phyloP scores from a whole-genome alignment of 2,113 vertebrate genomes.

The Nanorana parkeri region DNA sequence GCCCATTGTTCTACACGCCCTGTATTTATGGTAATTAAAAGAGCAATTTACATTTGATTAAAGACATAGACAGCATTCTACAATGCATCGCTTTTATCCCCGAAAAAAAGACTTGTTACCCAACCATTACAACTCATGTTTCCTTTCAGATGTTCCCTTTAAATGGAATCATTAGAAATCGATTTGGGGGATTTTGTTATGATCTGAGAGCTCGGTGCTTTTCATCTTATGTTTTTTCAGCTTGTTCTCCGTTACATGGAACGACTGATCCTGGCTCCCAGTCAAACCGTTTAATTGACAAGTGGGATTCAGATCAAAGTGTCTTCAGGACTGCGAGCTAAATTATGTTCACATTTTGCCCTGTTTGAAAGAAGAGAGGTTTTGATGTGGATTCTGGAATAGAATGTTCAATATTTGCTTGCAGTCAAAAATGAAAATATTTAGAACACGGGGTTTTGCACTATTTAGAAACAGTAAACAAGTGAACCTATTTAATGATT shows the following conservation, averaged over 20 bases:
- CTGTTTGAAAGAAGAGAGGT: conserved; percentile 26
- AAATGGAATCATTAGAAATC: no score
- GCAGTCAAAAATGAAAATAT: conserved; percentile 56
- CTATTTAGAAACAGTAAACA: neutral
- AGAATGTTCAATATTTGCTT: conserved; percentile 44
- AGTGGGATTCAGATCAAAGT: conserved; percentile 48
- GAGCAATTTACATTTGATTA: neutral
- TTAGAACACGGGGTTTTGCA: neutral
- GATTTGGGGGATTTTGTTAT: neutral
- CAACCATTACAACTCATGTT: neutral
- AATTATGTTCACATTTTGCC: conserved; percentile 43
- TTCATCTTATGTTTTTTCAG: conserved; percentile 44
- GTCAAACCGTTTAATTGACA: conserved; percentile 49
- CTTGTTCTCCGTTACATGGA: conserved; percentile 11
- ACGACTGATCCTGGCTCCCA: conserved; percentile 11
- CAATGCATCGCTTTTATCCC: neutral
- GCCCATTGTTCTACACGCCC: neutral
- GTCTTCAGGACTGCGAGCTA: conserved; percentile 8
- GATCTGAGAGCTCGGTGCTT: conserved; percentile 19
- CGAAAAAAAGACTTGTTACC: neutral
- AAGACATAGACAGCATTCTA: neutral
- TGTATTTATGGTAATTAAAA: neutral
- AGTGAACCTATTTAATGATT: neutral
- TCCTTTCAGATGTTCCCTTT: neutral
- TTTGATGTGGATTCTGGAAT: conserved; percentile 35